Percentiles rank a stretch among this genome's conserved stretches.
Conservation (phyloP, 2,888 invertebrate species). For the Colletes collaris region DNA sequence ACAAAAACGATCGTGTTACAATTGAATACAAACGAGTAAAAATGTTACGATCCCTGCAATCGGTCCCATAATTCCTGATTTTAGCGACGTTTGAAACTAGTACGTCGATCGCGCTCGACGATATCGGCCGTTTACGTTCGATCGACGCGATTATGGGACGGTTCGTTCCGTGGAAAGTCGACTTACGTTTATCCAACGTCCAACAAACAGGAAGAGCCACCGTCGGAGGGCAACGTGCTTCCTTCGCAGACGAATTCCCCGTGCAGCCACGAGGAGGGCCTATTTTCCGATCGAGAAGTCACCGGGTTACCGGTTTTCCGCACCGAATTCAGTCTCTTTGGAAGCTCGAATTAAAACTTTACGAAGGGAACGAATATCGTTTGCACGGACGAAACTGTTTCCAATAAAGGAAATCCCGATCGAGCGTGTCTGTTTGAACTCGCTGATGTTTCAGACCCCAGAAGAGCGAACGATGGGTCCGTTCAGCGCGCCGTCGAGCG, state of each 20-base stretch:
- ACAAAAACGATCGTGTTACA: no score
- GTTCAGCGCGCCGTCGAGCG: slow-evolving; percentile 73
- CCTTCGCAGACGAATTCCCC: slow-evolving; percentile 2
- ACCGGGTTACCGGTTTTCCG: not conserved
- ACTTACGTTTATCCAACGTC: no score
- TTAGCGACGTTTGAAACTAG: no score
- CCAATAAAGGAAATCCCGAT: not conserved
- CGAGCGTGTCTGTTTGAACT: no score
- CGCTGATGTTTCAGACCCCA: slow-evolving; percentile 20
- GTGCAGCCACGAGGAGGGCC: not conserved
- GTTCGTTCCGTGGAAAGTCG: no score
- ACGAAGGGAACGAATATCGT: not conserved
- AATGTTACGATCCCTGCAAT: no score
- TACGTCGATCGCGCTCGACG: no score
- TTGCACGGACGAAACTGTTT: not conserved
- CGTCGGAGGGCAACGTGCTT: not conserved
- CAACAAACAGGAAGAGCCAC: no score
- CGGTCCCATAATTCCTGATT: no score
- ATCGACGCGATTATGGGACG: no score
- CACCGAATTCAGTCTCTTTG: not conserved
- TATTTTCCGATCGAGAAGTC: not conserved
- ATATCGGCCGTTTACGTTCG: no score
- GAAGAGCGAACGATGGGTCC: slow-evolving; percentile 57
- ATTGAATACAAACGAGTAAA: no score
- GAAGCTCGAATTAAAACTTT: not conserved